Base-by-base conservation (phyloP, 2,113 vertebrate species). In the Dinomys branickii region DNA sequence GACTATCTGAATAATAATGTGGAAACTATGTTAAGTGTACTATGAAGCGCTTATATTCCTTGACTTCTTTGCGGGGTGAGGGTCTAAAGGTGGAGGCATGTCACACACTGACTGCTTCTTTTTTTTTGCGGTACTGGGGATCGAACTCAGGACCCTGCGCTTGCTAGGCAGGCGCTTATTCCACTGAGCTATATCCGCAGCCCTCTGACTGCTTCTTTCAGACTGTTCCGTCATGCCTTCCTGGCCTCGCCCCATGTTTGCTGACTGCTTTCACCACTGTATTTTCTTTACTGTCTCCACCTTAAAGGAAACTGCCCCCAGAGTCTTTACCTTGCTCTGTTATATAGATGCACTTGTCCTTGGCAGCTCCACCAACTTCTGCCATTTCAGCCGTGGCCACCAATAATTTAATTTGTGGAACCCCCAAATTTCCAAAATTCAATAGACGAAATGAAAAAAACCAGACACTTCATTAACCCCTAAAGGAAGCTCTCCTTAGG, bases 201-300 rank as follows among this genome's bases (percentile, higher is more conserved):
- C n/a, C n/a, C n/a, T n/a, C n/a, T n/a, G n/a, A n/a, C n/a, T n/a
- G n/a, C n/a, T 52, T 69, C 33, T 47, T 93, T 93, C 41, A 47
- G 0, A 26, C 24, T 30, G 3, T 12, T 14, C 47, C 22, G 0
- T 33, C 7, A 0, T 20, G 24, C 3, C 50, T 63, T 30, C 47
- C 16, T 6, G 10, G 14, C 16, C 47, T 26, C 8, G 16, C 38
- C 20, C 35, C 71, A 9, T 85, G 28, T n/a, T 78, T 1, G 92
- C 83, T 41, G 6, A 7, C 61, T n/a, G 24, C 47, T 58, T 3
- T 77, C 7, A 71, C 1, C 10, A 67, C 35, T 54, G 0, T 5
- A 14, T 16, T 16, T 14, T 73, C 91, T 92, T 73, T 75, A 11
- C 59, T 73, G 28, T 19, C 85, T 91, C 17, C 10, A 47, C 38